phyloP scores from a whole-genome alignment of 2,113 vertebrate genomes.

The Crotophaga sulcirostris region DNA sequence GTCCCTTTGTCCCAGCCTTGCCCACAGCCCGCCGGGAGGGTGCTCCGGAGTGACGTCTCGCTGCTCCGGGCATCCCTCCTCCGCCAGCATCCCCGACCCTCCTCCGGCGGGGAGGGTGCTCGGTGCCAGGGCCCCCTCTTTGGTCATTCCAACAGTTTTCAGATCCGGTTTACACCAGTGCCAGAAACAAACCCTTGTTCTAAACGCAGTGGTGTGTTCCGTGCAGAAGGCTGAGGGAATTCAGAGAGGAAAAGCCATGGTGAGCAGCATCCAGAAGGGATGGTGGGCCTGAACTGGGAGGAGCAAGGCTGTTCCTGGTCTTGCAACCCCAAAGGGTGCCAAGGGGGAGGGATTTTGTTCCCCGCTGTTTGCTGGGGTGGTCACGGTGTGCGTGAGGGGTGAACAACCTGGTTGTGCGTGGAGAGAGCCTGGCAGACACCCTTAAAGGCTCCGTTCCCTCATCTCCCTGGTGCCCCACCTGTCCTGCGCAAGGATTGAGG shows the following conservation, averaged over 20 bases:
- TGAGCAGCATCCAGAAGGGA: background rate
- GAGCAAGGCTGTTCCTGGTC: background rate
- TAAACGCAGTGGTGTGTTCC: background rate
- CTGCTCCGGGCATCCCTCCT: background rate
- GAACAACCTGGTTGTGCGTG: background rate
- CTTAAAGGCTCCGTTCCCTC: background rate
- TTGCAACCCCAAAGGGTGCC: background rate
- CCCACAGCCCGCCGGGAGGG: background rate
- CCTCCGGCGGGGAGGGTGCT: background rate
- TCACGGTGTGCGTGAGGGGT: rapidly evolving
- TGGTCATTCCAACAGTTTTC: background rate
- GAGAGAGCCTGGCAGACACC: background rate
- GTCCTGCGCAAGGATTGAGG: background rate
- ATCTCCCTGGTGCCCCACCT: background rate
- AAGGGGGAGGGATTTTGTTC: background rate
- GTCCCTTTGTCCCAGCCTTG: constrained; percentile 54
- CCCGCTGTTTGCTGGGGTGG: background rate
- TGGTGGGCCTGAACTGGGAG: background rate
- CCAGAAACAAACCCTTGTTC: background rate
- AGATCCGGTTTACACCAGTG: background rate
- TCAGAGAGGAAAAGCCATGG: background rate
- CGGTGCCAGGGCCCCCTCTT: background rate
- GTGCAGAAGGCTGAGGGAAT: background rate
- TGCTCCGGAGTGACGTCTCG: background rate
- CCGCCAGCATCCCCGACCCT: background rate